Percentiles rank a stretch among this genome's conserved stretches.
Evolutionary conservation across 1,140 invertebrate species (phyloP).

Genomic region (Cyphomyrmex costatus): DNA sequence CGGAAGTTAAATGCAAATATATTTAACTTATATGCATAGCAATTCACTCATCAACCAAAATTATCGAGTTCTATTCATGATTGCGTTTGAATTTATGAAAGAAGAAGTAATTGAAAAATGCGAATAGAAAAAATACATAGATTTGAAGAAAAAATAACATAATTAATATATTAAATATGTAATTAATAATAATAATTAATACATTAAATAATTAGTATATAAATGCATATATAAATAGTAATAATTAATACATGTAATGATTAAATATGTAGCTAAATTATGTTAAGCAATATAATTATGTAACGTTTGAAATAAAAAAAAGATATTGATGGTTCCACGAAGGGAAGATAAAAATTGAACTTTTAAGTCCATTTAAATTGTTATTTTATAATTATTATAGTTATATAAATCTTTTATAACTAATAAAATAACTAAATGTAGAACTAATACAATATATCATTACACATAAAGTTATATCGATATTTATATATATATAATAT

Average conservation of each 20-base stretch:
- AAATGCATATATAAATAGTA: too few relatives aligned
- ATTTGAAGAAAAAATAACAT: background rate
- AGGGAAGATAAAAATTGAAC: background rate
- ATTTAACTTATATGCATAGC: conserved; percentile 21
- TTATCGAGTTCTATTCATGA: background rate
- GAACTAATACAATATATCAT: background rate
- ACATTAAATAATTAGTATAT: too few relatives aligned
- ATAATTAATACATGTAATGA: too few relatives aligned
- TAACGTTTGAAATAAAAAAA: conserved; percentile 1
- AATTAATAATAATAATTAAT: too few relatives aligned
- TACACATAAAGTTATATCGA: background rate
- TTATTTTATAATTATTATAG: too few relatives aligned
- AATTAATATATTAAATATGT: too few relatives aligned
- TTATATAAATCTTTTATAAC: too few relatives aligned
- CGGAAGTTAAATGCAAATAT: conserved; percentile 31
- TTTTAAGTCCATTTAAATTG: too few relatives aligned
- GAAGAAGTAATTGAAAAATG: background rate
- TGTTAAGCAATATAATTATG: background rate
- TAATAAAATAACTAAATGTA: too few relatives aligned
- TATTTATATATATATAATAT: background rate
- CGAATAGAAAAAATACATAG: background rate
- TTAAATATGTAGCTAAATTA: background rate
- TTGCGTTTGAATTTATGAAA: background rate
- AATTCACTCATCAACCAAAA: conserved; percentile 24
- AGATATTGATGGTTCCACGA: background rate